Evolutionary conservation across 1,140 invertebrate genomes (phyloP).

Genomic region (Platyscapa corneri): DNA sequence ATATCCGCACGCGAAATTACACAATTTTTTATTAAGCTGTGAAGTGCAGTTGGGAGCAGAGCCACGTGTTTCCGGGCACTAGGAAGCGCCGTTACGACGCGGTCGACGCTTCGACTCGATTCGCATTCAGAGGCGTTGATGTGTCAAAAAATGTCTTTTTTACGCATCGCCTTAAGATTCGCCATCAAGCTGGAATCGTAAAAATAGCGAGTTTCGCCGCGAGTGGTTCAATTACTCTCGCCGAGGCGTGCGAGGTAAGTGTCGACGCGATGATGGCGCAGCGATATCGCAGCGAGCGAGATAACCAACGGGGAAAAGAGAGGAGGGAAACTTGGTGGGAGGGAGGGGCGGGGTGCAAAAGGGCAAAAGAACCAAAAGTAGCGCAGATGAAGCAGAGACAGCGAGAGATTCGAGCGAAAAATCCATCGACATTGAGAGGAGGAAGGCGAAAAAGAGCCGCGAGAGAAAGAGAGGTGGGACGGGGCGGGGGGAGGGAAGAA

Average conservation of each 20-base stretch:
- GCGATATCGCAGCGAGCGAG: constrained; percentile 48
- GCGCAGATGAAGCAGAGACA: constrained; percentile 6
- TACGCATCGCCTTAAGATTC: constrained; percentile 13
- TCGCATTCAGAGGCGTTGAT: not conserved
- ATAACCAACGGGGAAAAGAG: too few species aligned
- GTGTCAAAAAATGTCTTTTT: constrained; percentile 30
- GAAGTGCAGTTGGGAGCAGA: not conserved
- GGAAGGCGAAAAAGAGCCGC: constrained; percentile 32
- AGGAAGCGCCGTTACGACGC: not conserved
- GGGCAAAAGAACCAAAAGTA: not conserved
- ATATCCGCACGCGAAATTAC: not conserved
- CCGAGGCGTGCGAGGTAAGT: not conserved
- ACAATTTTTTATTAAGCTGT: not conserved
- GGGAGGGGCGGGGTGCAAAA: too few species aligned
- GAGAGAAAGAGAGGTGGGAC: not conserved
- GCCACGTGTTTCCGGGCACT: not conserved
- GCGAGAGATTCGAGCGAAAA: constrained; percentile 39
- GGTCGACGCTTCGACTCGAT: not conserved
- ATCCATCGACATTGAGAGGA: constrained; percentile 12
- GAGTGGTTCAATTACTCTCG: constrained; percentile 19
- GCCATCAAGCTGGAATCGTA: constrained; percentile 5
- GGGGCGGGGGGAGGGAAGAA: too few species aligned
- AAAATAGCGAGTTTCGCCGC: not conserved
- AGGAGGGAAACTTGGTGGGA: not conserved
- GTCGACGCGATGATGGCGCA: not conserved